Evolutionary conservation across 2,797 vertebrate species (phyloP), one percentile per base, ranked within the genome.

Genomic region (Botia almorhae): DNA sequence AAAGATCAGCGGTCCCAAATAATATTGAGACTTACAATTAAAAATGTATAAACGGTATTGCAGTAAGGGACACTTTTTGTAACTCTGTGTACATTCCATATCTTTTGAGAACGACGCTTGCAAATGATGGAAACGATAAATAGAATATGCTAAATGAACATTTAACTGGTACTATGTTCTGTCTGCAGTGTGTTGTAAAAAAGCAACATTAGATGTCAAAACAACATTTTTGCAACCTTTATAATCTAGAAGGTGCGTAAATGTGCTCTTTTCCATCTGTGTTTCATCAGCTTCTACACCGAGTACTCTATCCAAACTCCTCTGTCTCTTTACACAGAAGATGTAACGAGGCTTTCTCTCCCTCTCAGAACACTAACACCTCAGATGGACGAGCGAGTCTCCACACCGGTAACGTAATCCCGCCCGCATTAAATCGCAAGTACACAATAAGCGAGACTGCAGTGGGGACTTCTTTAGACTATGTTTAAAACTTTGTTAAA

Each of bases 401-500:
- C 16, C 53, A 48, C 56, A 26, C 56, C 26, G 43, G 60, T 71
- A 77, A 71, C 60, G 7, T 43, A 76, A 64, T 70, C 61, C 55
- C 33, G 26, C 43, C 48, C 14, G 2, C 36, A 63, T 71, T 78
- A 71, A 1, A 71, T n/a, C 46, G 48, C 26, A 60, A 67, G 33
- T 68, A 53, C 29, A 60, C 19, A 23, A 48, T 17, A 33, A n/a
- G 64, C 16, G 26, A 72, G 53, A 60, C 39, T 65, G 13, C 36
- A 70, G 29, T 21, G 3, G 23, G 69, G 73, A 75, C 51, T 33
- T 33, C 64, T 17, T 69, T 63, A 74, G 63, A 63, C 16, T 29
- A 26, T 65, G 23, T 70, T 60, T 64, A 8, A 43, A 81, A 80
- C 21, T 48, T 55, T 17, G 26, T 82, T 81, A 78, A 65, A 55